A percentile compares a stretch with the other conserved stretches of the same genome.
Evolutionary conservation across 2,888 invertebrate genomes (phyloP).

Genomic region (Cetonia aurata): DNA sequence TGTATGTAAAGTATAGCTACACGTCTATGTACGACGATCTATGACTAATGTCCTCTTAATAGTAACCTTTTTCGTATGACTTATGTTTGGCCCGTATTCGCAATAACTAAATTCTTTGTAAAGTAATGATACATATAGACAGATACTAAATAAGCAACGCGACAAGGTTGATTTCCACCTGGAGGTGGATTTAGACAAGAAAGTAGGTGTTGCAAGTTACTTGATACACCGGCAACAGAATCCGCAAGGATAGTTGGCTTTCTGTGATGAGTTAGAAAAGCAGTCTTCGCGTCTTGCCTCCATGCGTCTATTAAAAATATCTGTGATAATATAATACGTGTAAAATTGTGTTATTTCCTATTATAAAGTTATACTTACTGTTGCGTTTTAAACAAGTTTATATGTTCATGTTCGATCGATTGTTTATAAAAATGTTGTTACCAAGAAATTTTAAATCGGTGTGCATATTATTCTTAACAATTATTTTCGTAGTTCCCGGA

Average conservation of each 20-base stretch:
- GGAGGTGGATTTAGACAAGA: slow-evolving; percentile 42
- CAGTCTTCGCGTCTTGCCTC: slow-evolving; percentile 2
- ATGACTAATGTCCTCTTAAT: not conserved
- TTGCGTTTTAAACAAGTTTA: slow-evolving; percentile 6
- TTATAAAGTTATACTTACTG: slow-evolving; percentile 2
- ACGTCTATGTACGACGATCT: not conserved
- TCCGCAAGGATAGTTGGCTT: slow-evolving; percentile 36
- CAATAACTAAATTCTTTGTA: not conserved
- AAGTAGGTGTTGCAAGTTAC: slow-evolving; percentile 40
- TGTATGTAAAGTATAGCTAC: not conserved
- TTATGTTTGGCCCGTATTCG: not conserved
- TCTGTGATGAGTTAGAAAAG: slow-evolving; percentile 31
- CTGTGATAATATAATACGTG: slow-evolving; percentile 40
- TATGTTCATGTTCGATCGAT: slow-evolving; percentile 2
- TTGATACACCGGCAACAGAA: slow-evolving; percentile 34
- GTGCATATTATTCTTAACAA: slow-evolving; percentile 6
- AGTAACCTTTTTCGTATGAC: not conserved
- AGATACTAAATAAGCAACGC: not conserved
- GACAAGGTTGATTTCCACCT: slow-evolving; percentile 39
- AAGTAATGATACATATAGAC: slow-evolving; percentile 21
- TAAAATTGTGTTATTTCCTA: slow-evolving; percentile 25
- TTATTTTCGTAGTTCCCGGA: slow-evolving; percentile 1
- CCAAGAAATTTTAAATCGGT: slow-evolving; percentile 9
- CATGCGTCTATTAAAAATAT: slow-evolving; percentile 10
- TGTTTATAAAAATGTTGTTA: slow-evolving; percentile 31